Percentiles rank a stretch among this genome's conserved stretches.
These are phyloP conservation scores for Otis tarda DNA, from an alignment of 2,113 vertebrate species.

Conservation along the genomic window DNA sequence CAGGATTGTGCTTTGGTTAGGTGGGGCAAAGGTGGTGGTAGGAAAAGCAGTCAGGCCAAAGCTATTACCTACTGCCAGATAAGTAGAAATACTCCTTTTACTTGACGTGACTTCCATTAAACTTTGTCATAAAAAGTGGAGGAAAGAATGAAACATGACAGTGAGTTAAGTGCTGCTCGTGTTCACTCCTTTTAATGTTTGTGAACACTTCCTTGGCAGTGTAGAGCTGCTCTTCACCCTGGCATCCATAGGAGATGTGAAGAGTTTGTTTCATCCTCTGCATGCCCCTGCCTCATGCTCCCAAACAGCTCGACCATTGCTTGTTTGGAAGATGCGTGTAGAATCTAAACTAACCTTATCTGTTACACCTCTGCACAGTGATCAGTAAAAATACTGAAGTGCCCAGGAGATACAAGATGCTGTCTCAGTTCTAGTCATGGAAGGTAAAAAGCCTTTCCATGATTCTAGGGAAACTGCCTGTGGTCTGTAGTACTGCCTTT, in stretches of 20 bases:
- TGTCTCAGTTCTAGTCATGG: neutral
- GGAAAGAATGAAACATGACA: neutral
- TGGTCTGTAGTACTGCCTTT: neutral
- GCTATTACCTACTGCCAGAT: neutral
- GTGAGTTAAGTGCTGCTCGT: neutral
- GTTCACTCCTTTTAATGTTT: accelerated
- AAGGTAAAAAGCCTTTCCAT: neutral
- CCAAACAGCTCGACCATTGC: neutral
- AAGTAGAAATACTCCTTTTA: neutral
- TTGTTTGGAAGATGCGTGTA: neutral
- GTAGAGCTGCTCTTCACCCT: neutral
- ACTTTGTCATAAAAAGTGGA: neutral
- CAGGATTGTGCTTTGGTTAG: neutral
- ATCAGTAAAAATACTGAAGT: neutral
- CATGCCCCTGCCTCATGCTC: neutral
- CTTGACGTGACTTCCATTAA: neutral
- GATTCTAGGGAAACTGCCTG: neutral
- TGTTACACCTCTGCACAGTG: too few species aligned
- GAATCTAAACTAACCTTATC: neutral
- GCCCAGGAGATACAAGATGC: neutral
- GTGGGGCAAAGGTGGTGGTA: neutral
- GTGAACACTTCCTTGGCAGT: neutral
- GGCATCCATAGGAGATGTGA: neutral
- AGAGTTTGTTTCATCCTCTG: neutral
- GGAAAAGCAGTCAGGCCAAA: neutral